Evolutionary conservation across 2,797 vertebrate genomes (phyloP).

Genomic region (Rhynchotus rufescens): DNA sequence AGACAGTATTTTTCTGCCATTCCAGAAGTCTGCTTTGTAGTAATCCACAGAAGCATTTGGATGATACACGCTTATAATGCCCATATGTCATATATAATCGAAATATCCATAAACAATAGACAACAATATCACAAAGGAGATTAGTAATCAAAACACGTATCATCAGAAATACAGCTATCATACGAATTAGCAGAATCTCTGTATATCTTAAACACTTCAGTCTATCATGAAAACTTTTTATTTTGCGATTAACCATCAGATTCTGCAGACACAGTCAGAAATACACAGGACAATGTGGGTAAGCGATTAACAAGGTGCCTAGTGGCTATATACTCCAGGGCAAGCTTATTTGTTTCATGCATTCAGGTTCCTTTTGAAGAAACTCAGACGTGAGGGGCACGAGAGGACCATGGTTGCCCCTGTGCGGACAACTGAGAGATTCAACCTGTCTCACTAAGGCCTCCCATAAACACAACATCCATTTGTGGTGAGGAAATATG

Average conservation of each 20-base stretch:
- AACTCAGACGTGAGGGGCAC: not conserved
- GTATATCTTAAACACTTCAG: not conserved
- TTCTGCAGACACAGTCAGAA: not conserved
- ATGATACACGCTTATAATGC: not conserved
- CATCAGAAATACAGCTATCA: not conserved
- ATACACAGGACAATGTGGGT: no score
- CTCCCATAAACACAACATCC: not conserved
- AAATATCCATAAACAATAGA: not conserved
- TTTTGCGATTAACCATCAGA: not conserved
- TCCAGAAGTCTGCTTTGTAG: not conserved
- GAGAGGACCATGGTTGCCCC: not conserved
- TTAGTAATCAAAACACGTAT: not conserved
- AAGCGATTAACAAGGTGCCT: not conserved
- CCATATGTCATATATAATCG: not conserved
- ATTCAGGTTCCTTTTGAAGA: not conserved
- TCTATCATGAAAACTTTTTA: not conserved
- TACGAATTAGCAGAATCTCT: not conserved
- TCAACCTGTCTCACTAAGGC: not conserved
- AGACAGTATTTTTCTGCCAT: not conserved
- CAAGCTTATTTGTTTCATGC: not conserved
- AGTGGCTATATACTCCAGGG: not conserved
- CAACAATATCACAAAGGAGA: not conserved
- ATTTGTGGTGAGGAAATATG: not conserved
- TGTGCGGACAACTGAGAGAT: not conserved
- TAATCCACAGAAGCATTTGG: not conserved